phyloP scores from a whole-genome alignment of 2,888 invertebrate genomes.

The Hydropsyche betteni region DNA sequence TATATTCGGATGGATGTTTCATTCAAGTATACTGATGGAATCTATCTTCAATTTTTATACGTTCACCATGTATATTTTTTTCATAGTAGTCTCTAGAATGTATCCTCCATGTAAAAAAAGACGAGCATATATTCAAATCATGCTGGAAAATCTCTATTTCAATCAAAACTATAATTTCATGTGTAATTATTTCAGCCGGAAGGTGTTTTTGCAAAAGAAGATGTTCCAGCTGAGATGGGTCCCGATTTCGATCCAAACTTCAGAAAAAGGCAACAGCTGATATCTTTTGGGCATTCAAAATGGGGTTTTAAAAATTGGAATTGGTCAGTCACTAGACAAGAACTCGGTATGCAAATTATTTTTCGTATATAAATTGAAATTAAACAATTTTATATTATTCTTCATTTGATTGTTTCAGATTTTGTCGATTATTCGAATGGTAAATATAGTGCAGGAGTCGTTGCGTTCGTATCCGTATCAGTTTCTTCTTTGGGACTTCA shows the following conservation, averaged over 20 bases:
- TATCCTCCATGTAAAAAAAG: too few relatives aligned
- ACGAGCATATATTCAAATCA: too few relatives aligned
- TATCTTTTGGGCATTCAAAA: slow-evolving; percentile 64
- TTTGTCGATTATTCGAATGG: slow-evolving; percentile 62
- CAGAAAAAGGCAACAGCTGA: slow-evolving; percentile 60
- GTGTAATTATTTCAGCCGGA: slow-evolving; percentile 20
- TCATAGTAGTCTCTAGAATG: too few relatives aligned
- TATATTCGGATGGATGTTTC: too few relatives aligned
- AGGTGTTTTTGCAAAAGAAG: slow-evolving; percentile 19
- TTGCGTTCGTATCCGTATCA: slow-evolving; percentile 61
- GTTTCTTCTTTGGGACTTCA: slow-evolving; percentile 63
- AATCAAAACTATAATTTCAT: too few relatives aligned
- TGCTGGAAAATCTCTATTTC: too few relatives aligned
- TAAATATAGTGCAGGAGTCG: slow-evolving; percentile 62
- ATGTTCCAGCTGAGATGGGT: neutral
- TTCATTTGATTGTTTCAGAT: slow-evolving; percentile 56
- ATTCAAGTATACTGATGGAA: too few relatives aligned
- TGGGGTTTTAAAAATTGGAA: slow-evolving; percentile 67
- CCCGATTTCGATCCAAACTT: slow-evolving; percentile 56
- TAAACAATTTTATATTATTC: slow-evolving; percentile 2
- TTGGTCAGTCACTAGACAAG: slow-evolving; percentile 64
- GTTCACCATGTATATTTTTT: too few relatives aligned
- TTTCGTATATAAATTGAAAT: neutral
- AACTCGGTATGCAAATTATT: slow-evolving; percentile 57
- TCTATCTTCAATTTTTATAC: too few relatives aligned